Base-by-base conservation (phyloP, 2,888 invertebrate genomes). In the Apamea sordens region DNA sequence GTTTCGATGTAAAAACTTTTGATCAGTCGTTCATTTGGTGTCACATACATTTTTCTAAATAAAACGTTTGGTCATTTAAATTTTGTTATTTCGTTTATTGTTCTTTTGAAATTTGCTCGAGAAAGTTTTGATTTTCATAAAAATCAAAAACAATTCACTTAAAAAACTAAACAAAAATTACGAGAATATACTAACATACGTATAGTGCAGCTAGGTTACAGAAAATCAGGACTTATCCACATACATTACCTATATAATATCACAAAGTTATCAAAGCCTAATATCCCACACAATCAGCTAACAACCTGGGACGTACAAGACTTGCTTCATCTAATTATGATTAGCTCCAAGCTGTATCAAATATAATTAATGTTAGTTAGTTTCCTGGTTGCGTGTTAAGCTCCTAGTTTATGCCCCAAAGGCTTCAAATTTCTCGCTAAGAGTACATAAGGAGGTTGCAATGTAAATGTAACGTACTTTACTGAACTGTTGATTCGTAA, bases 351-450 rank as follows among this genome's bases (percentile, higher is more conserved):
- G 47, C 79, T 64, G 56, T 71, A 80, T 36, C 64, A 68, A 73
- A 76, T 72, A 50, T 83, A 74, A 79, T 82, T 85, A 81, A 79
- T 71, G 74, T 71, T 65, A 76, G 71, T 74, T 44, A 76, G 61
- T 76, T 76, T 65, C 11, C 32, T 13, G 41, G 64, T 56, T 76
- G 76, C 53, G 36, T 68, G 68, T 72, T 72, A 63, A 79, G 68
- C 77, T 78, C 36, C 28, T 47, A 74, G 85, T 80, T 80, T 78
- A 68, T 41, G 47, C 76, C 71, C 78, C n/a, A 65, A 75, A 75
- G 78, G 73, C 69, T 75, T 77, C 68, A 72, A 85, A 84, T 79
- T 83, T 83, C 73, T 71, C 56, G 41, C 65, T 79, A 24, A 77
- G 63, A 36, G 63, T 65, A 41, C 6, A 41, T 41, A 67, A 36